Percentiles rank a stretch among this genome's conserved stretches.
These are phyloP conservation scores for Ophioninae sp. DNA, from an alignment of 2,888 invertebrate species.

Conservation along the genomic window DNA sequence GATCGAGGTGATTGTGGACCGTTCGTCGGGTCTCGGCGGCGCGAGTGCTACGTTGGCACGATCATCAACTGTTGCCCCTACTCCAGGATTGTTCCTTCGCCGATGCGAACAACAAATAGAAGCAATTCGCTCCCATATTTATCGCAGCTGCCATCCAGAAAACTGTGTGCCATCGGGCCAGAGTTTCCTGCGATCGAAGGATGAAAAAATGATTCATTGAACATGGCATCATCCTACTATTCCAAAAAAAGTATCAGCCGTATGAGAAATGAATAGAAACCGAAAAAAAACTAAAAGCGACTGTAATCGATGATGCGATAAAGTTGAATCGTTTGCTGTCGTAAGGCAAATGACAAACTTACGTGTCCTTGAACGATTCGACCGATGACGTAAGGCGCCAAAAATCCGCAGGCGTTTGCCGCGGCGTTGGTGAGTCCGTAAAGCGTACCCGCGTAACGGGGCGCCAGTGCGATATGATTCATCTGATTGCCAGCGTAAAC, in stretches of 20 bases:
- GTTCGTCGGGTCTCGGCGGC: conserved; percentile 32
- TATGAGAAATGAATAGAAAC: too few relatives aligned
- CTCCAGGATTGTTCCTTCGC: conserved; percentile 89
- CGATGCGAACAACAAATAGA: conserved; percentile 90
- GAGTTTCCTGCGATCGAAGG: conserved; percentile 84
- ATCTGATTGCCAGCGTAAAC: conserved; percentile 91
- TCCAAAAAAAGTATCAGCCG: too few relatives aligned
- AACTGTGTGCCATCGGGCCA: conserved; percentile 89
- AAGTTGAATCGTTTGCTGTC: neutral
- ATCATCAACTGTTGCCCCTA: conserved; percentile 78
- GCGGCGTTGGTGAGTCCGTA: conserved; percentile 93
- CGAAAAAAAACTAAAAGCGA: too few relatives aligned
- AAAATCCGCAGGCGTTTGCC: conserved; percentile 91
- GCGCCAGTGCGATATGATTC: conserved; percentile 92
- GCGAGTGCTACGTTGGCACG: conserved; percentile 66
- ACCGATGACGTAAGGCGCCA: conserved; percentile 91
- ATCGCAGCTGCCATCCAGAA: conserved; percentile 91
- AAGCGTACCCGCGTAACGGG: conserved; percentile 90
- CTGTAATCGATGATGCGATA: too few relatives aligned
- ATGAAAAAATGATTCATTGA: neutral
- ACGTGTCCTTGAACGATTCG: conserved; percentile 87
- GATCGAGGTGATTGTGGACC: conserved; percentile 69
- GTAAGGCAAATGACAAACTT: conserved; percentile 69
- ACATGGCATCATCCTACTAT: too few relatives aligned
- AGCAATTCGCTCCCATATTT: conserved; percentile 88